Percentiles rank a stretch among this genome's conserved stretches.
Conservation (phyloP, 2,888 invertebrate species). For the Pristionchus fissidentatus region DNA sequence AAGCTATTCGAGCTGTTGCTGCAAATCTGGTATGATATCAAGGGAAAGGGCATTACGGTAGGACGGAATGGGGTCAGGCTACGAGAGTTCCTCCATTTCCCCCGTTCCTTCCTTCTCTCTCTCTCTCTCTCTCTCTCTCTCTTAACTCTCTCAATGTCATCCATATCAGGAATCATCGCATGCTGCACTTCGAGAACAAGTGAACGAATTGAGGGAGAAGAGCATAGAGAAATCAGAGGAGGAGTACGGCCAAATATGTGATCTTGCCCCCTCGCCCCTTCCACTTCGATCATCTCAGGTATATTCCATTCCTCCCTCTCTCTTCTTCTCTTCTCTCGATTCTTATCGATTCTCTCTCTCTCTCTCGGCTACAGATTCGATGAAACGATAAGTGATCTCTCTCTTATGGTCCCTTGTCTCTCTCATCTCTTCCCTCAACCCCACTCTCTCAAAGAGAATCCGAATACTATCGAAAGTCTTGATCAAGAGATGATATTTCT, state of each 20-base stretch:
- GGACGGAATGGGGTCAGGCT: conserved; percentile 41
- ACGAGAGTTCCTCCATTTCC: conserved; percentile 18
- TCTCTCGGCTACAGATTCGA: conserved; percentile 42
- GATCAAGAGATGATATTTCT: conserved; percentile 39
- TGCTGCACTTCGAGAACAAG: conserved; percentile 42
- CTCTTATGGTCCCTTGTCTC: conserved; percentile 23
- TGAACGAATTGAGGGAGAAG: conserved; percentile 21
- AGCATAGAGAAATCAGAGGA: conserved; percentile 22
- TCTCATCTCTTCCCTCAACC: conserved; percentile 32
- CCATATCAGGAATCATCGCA: conserved; percentile 39
- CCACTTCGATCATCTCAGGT: background rate
- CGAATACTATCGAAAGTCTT: conserved; percentile 39
- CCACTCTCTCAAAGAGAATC: conserved; percentile 36
- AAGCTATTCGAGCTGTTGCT: conserved; percentile 47
- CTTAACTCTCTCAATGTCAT: background rate
- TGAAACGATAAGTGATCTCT: conserved; percentile 45
- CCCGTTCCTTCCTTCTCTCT: no score
- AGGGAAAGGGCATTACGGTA: conserved; percentile 25
- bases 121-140: no score
- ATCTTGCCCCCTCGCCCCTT: conserved; percentile 20
- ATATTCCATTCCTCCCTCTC: background rate
- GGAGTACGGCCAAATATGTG: background rate
- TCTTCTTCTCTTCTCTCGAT: conserved; percentile 21
- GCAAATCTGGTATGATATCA: conserved; percentile 40
- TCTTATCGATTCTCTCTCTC: conserved; percentile 33